These are phyloP conservation scores for Megaceryle torquata DNA, from an alignment of 2,113 vertebrate genomes.

Conservation along the genomic window DNA sequence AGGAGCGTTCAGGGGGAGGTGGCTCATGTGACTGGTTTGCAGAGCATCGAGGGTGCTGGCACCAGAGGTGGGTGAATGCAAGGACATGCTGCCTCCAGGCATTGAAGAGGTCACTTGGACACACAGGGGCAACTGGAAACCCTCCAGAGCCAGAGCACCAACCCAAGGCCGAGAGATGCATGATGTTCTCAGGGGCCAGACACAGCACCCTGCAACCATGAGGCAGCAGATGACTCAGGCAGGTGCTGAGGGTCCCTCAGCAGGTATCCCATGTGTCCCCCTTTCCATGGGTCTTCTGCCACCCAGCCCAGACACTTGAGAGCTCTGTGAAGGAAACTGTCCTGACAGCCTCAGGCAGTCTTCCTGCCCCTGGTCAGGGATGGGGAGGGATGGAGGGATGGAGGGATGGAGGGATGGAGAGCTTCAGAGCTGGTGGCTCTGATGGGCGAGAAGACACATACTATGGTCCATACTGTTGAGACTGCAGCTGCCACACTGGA, in stretches of 20 bases:
- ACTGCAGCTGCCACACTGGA: background rate
- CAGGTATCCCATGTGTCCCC: too few species aligned
- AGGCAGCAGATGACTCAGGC: background rate
- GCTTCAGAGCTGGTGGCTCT: background rate
- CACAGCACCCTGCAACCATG: background rate
- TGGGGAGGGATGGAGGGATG: background rate
- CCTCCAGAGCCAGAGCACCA: background rate
- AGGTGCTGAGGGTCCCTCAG: background rate
- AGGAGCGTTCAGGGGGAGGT: rapidly evolving
- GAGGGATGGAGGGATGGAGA: background rate
- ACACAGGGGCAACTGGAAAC: background rate
- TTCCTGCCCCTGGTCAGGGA: background rate
- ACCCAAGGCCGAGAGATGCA: background rate
- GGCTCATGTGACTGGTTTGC: background rate
- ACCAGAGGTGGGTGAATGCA: background rate
- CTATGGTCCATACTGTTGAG: background rate
- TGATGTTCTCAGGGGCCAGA: background rate
- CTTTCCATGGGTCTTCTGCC: background rate
- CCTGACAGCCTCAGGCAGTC: background rate
- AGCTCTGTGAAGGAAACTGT: background rate
- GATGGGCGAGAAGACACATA: background rate
- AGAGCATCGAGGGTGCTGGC: background rate
- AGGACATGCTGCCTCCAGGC: background rate
- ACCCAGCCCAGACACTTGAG: background rate
- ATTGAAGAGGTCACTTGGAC: background rate